A percentile compares a stretch with the other conserved stretches of the same genome.
phyloP scores from a whole-genome alignment of 2,888 invertebrate species.

The Argynnis bischoffii region DNA sequence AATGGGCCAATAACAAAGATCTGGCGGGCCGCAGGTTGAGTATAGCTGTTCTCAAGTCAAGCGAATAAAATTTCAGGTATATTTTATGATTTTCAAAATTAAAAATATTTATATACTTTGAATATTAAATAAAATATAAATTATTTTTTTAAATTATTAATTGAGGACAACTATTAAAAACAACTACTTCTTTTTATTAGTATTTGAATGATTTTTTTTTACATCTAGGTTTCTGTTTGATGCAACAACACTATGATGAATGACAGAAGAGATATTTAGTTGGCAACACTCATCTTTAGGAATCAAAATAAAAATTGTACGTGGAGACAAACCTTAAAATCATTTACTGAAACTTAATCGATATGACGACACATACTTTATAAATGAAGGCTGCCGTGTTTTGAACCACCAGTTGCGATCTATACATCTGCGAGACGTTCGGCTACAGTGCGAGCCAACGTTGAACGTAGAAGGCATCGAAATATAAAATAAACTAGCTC shows the following conservation, averaged over 20 bases:
- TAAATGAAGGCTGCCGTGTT: slow-evolving; percentile 73
- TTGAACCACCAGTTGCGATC: slow-evolving; percentile 64
- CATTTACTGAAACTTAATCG: slow-evolving; percentile 60
- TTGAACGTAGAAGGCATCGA: slow-evolving; percentile 49
- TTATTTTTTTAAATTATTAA: no score
- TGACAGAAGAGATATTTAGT: slow-evolving; percentile 18
- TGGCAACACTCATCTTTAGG: slow-evolving; percentile 50
- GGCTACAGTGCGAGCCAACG: slow-evolving; percentile 82
- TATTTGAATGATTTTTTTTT: no score
- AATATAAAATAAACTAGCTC: slow-evolving; percentile 47
- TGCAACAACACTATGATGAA: slow-evolving; percentile 4
- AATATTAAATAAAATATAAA: no score
- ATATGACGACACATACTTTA: slow-evolving; percentile 79
- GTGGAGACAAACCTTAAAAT: slow-evolving; percentile 52
- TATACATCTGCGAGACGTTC: slow-evolving; percentile 65
- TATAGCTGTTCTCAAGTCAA: no score
- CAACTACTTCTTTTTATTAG: not conserved
- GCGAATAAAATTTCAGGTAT: no score
- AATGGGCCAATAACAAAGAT: no score
- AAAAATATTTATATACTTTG: no score
- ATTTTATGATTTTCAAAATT: no score
- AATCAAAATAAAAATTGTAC: slow-evolving; percentile 62
- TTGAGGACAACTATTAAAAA: no score
- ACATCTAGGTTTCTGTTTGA: no score
- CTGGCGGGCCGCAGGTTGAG: no score